phyloP scores from a whole-genome alignment of 2,888 invertebrate species.

The Alentia gelatinosa region DNA sequence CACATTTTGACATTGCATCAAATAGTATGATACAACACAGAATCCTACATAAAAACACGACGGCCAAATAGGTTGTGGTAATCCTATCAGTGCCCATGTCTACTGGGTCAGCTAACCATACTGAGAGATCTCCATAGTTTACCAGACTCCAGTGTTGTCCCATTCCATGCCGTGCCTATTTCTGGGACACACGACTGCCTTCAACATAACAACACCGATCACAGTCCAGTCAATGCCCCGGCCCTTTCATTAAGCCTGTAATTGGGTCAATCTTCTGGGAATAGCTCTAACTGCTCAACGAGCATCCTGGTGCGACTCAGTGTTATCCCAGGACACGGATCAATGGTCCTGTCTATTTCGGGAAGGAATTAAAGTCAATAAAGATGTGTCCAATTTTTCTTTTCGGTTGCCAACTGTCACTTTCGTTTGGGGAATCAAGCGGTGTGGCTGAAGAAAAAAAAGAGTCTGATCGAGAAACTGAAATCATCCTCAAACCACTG shows the following conservation, averaged over 20 bases:
- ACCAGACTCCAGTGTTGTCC: not conserved
- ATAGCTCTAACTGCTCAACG: not conserved
- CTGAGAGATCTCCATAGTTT: too few relatives aligned
- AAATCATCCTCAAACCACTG: not conserved
- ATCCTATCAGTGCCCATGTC: too few relatives aligned
- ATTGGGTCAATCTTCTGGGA: slow-evolving; percentile 1
- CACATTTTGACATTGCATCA: too few relatives aligned
- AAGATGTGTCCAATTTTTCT: not conserved
- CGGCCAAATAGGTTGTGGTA: too few relatives aligned
- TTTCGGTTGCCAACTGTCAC: not conserved
- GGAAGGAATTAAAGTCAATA: slow-evolving; percentile 25
- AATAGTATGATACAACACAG: too few relatives aligned
- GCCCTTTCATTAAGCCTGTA: not conserved
- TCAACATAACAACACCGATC: too few relatives aligned
- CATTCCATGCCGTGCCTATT: not conserved
- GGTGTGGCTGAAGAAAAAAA: not conserved
- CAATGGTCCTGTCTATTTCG: not conserved
- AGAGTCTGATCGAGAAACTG: not conserved
- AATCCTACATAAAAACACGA: too few relatives aligned
- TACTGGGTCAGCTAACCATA: too few relatives aligned
- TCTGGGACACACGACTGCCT: not conserved
- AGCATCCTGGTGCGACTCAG: not conserved
- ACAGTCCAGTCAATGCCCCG: not conserved
- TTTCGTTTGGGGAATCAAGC: not conserved
- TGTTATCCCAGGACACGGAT: not conserved